These are phyloP conservation scores for Fundulus diaphanus DNA, from an alignment of 2,797 vertebrate genomes.

Conservation along the genomic window DNA sequence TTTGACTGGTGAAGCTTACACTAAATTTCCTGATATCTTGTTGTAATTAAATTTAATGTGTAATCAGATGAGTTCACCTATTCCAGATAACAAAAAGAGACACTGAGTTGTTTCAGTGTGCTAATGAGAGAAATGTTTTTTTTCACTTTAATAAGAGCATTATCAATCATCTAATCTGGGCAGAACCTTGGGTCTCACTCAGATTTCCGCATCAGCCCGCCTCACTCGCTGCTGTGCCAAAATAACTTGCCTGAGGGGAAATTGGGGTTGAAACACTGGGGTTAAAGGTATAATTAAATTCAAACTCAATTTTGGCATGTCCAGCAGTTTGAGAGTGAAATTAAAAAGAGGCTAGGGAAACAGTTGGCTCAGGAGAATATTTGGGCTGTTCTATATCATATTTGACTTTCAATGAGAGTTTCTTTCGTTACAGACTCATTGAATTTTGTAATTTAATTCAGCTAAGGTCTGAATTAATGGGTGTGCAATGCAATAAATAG, in stretches of 20 bases:
- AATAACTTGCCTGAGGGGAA: conserved; percentile 62
- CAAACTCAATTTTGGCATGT: conserved; percentile 69
- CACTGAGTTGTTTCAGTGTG: conserved; percentile 25
- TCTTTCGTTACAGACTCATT: conserved; percentile 12
- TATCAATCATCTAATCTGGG: conserved; percentile 65
- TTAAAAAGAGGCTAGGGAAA: conserved; percentile 41
- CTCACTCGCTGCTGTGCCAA: conserved; percentile 40
- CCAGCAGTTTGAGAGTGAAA: conserved; percentile 63
- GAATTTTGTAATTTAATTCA: neutral
- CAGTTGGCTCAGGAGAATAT: conserved; percentile 40
- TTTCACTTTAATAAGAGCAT: conserved; percentile 53
- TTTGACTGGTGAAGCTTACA: conserved; percentile 59
- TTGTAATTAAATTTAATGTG: conserved; percentile 67
- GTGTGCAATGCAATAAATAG: neutral
- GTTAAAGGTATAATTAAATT: conserved; percentile 79
- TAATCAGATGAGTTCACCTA: conserved; percentile 64
- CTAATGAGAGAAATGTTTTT: conserved; percentile 51
- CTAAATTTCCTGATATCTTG: conserved; percentile 67
- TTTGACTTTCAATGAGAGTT: conserved; percentile 58
- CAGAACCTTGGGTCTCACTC: conserved; percentile 44
- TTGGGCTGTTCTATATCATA: conserved; percentile 35
- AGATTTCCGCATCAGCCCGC: conserved; percentile 43
- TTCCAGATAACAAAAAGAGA: conserved; percentile 47
- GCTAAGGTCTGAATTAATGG: neutral
- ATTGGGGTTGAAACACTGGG: conserved; percentile 72